Percentiles rank a stretch among this genome's conserved stretches.
Evolutionary conservation across 1,140 invertebrate genomes (phyloP).

Genomic region (Conopomorpha cramerella): DNA sequence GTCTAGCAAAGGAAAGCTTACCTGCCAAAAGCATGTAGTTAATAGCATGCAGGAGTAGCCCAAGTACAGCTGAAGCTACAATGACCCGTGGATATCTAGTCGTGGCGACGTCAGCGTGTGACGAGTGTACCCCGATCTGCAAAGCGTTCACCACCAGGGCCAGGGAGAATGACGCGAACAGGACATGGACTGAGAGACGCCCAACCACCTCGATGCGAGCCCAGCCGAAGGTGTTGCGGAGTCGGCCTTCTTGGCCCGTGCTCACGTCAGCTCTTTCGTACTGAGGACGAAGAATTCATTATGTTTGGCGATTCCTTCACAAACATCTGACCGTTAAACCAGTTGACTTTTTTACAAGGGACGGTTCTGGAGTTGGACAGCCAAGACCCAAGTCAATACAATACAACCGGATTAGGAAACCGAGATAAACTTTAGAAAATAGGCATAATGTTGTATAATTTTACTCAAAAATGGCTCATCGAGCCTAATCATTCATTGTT

Average conservation of each 20-base stretch:
- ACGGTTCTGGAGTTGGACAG: too few species aligned
- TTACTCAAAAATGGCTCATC: too few species aligned
- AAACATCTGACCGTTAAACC: too few species aligned
- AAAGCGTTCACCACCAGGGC: constrained; percentile 80
- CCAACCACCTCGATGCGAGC: constrained; percentile 84
- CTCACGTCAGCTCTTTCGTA: constrained; percentile 44
- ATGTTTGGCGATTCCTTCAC: too few species aligned
- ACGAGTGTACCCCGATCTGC: constrained; percentile 78
- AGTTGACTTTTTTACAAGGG: too few species aligned
- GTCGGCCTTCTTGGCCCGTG: constrained; percentile 62
- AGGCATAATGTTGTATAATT: too few species aligned
- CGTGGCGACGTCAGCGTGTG: constrained; percentile 62
- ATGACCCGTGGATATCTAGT: constrained; percentile 69
- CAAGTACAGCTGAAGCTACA: constrained; percentile 55
- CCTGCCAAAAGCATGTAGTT: constrained; percentile 43
- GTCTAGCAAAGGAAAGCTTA: too few species aligned
- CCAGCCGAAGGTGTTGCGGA: constrained; percentile 92
- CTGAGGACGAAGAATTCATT: constrained; percentile 20
- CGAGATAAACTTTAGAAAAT: too few species aligned
- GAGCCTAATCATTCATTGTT: too few species aligned
- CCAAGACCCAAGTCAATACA: too few species aligned
- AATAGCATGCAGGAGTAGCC: constrained; percentile 34
- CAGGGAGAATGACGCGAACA: constrained; percentile 82
- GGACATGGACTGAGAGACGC: constrained; percentile 80
- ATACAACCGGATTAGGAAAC: too few species aligned